Evolutionary conservation across 2,888 invertebrate species (phyloP).

Genomic region (Pomacea canaliculata): DNA sequence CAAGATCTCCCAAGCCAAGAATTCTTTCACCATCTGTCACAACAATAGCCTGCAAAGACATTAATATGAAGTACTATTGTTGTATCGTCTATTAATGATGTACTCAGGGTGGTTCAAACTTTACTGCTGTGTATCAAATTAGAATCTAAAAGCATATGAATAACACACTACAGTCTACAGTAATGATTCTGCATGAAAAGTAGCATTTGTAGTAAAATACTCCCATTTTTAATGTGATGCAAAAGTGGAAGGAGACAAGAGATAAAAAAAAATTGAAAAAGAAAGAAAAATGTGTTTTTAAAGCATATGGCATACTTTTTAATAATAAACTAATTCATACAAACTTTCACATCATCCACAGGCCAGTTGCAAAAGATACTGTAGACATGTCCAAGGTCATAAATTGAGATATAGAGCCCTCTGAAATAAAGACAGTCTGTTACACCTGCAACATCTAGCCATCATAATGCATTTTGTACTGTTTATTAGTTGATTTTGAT

Average conservation of each 20-base stretch:
- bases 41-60: conserved; percentile 73
- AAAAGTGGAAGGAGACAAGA: background rate
- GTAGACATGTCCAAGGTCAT: conserved; percentile 94
- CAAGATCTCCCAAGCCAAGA: conserved; percentile 94
- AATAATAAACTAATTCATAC: background rate
- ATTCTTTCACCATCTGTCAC: conserved; percentile 98
- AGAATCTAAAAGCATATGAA: background rate
- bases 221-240: background rate
- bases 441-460: too few species aligned
- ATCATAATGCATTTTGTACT: too few species aligned
- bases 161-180: too few species aligned
- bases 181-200: too few species aligned
- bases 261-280: too few species aligned
- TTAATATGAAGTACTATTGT: background rate
- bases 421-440: conserved; percentile 55
- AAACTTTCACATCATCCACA: conserved; percentile 72
- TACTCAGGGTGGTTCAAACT: background rate
- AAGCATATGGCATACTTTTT: too few species aligned
- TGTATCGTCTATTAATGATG: background rate
- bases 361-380: conserved; percentile 94
- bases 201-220: too few species aligned
- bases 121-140: background rate
- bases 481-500: too few species aligned
- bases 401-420: conserved; percentile 94
- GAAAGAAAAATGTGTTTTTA: too few species aligned